Percentiles rank a stretch among this genome's conserved stretches.
Evolutionary conservation across 2,113 vertebrate species (phyloP).

Genomic region (Girardinichthys multiradiatus): DNA sequence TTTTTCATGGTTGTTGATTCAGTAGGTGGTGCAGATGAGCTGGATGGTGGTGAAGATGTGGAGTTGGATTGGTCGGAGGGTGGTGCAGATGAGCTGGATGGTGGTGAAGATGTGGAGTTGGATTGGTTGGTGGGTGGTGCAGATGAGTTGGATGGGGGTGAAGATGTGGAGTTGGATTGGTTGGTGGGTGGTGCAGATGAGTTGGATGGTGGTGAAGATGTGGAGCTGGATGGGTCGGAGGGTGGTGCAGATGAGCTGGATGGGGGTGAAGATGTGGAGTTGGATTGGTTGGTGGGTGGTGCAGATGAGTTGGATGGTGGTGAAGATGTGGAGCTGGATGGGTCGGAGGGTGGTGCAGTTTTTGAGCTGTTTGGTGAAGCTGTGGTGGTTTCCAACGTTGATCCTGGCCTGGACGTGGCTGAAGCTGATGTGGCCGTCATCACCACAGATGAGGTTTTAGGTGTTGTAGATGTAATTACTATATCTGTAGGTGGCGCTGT

Average conservation of each 20-base stretch:
- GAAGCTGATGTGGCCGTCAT: no score
- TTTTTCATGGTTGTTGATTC: no score
- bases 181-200: no score
- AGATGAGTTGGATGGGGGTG: not conserved
- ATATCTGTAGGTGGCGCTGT: no score
- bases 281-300: rapidly evolving
- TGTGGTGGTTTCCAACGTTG: no score
- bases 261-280: rapidly evolving
- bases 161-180: rapidly evolving
- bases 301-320: rapidly evolving
- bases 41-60: not conserved
- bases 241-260: not conserved
- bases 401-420: no score
- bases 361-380: not conserved
- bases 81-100: not conserved
- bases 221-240: not conserved
- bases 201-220: no score
- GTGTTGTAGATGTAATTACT: no score
- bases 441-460: no score
- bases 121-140: not conserved
- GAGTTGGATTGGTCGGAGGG: not conserved
- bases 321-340: rapidly evolving
- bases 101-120: not conserved
- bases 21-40: no score
- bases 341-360: no score